These are phyloP conservation scores for Chelon labrosus DNA, from an alignment of 2,797 vertebrate species.

Conservation along the genomic window DNA sequence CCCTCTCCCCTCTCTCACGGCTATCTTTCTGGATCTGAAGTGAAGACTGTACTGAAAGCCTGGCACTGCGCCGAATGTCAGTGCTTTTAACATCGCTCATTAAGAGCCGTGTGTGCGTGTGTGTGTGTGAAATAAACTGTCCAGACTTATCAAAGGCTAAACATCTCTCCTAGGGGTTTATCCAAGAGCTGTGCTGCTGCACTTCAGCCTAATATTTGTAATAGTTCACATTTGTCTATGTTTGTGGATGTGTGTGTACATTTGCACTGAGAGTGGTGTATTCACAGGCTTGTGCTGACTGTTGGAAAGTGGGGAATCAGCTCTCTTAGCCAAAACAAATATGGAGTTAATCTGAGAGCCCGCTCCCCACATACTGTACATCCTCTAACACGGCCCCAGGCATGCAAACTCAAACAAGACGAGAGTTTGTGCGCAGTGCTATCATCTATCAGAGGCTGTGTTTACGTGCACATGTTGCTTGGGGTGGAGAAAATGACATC, in stretches of 20 bases:
- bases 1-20: conserved; percentile 14
- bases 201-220: background rate
- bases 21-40: background rate
- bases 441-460: background rate
- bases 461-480: background rate
- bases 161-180: conserved; percentile 5
- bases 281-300: conserved; percentile 32
- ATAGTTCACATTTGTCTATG: background rate
- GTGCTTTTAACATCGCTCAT: conserved; percentile 25
- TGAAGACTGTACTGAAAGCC: conserved; percentile 8
- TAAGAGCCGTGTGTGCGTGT: background rate
- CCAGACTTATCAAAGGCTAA: conserved; percentile 20
- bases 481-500: too few species aligned
- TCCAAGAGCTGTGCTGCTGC: conserved; percentile 6
- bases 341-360: conserved; percentile 33
- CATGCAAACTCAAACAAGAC: background rate
- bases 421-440: background rate
- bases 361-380: background rate
- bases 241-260: background rate
- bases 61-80: conserved; percentile 6
- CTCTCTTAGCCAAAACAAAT: conserved; percentile 16
- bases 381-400: background rate
- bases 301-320: conserved; percentile 11
- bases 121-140: conserved; percentile 18
- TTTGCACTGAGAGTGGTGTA: background rate